Evolutionary conservation across 2,888 invertebrate species (phyloP), one percentile per base, ranked within the genome.

Genomic region (Quadriops clusia): DNA sequence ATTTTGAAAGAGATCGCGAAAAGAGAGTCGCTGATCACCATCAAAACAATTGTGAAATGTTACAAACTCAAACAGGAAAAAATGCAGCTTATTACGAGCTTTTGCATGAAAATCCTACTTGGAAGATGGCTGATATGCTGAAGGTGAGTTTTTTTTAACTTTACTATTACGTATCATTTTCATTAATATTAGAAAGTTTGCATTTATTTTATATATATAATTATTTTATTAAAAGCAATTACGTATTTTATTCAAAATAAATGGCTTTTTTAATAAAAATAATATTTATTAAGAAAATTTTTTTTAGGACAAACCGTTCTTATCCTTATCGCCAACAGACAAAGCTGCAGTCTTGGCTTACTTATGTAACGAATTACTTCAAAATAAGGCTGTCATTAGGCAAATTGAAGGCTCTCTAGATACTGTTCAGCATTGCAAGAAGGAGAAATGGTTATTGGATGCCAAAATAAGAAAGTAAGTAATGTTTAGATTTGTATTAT

Each of bases 301-400:
- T 14, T 34, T 43, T 22, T 29, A 44, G 34, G 79, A 81, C 55
- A 80, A 79, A 42, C 86, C 93, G 0, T 91, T 89, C 64, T 72
- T 89, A 33, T 77, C 90, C 0, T 65, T 95, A 3, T 81, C 77
- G 54, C 76, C 91, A 2, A 82, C 84, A 0, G 75, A 79, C 43
- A 95, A 95, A 57, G 81, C 90, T 0, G 77, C 82, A 40, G 84
- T 94, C 49, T 62, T 95, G 26, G 85, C 87, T 2, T 91, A 84
- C 64, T 70, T 95, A 14, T 94, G 94, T 64, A 89, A 95, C 61
- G 94, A 97, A 59, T 68, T 97, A 44, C 69, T 95, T 23, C 86
- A 90, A 61, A 93, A 91, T 60, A 90, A 91, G 61, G 77, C 85
- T 6, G 84, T 94, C 41, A 67, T 86, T 49, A 71, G 83, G 17